Conservation (phyloP, 92 coral and sea anemone genomes). For the Zoanthus solanderi region DNA sequence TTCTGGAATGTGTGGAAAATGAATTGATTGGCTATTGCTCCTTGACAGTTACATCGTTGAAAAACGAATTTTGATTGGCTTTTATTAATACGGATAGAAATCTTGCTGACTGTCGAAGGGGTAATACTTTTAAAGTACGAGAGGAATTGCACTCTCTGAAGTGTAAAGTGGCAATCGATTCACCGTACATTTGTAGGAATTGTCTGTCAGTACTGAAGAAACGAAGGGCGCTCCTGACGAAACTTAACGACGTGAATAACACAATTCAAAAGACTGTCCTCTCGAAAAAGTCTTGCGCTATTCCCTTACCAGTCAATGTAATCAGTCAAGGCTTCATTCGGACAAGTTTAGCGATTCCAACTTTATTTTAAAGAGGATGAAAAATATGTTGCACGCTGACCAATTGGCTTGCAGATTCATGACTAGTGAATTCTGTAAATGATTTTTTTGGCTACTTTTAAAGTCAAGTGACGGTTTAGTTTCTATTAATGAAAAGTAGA, state of each 20-base stretch:
- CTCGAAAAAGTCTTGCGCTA: slow-evolving; percentile 42
- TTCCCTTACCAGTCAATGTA: slow-evolving; percentile 37
- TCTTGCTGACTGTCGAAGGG: neutral
- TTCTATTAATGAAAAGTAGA: too few species aligned
- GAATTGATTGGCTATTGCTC: neutral
- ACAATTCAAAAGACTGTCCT: slow-evolving; percentile 38
- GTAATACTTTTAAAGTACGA: neutral
- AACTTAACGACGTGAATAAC: slow-evolving; percentile 52
- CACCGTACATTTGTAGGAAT: neutral
- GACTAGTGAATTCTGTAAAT: too few species aligned
- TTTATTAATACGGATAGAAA: neutral
- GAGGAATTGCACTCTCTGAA: neutral
- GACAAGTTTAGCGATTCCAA: slow-evolving; percentile 35
- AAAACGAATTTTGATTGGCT: too few species aligned
- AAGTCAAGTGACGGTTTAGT: too few species aligned
- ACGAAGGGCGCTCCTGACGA: slow-evolving; percentile 49
- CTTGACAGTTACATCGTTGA: neutral
- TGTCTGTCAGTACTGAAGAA: slow-evolving; percentile 25
- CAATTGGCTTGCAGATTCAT: too few species aligned
- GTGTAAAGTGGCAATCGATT: slow-evolving; percentile 19
- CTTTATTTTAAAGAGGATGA: too few species aligned
- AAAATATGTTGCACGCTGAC: too few species aligned
- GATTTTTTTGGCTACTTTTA: too few species aligned
- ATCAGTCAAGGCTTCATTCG: slow-evolving; percentile 28
- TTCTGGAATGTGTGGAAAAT: neutral